A percentile compares a stretch with the other conserved stretches of the same genome.
Conservation (phyloP, 2,113 vertebrate genomes). For the Cyanocitta stelleri region DNA sequence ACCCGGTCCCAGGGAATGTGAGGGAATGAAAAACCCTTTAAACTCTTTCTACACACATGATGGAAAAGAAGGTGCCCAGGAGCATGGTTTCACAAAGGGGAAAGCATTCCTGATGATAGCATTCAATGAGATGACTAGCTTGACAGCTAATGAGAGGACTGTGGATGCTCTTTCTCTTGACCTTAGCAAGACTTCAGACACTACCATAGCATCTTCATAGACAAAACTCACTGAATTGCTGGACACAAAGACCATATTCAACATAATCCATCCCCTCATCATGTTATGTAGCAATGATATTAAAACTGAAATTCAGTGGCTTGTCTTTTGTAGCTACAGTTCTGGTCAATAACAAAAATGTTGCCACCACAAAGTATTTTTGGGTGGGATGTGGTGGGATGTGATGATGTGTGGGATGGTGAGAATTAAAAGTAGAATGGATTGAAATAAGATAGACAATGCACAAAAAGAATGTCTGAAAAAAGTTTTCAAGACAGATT, state of each 20-base stretch:
- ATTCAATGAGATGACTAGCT: background rate
- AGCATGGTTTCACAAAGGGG: background rate
- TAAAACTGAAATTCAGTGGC: background rate
- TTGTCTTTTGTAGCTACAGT: background rate
- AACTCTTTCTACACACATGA: accelerated
- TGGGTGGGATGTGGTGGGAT: background rate
- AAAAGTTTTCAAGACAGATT: background rate
- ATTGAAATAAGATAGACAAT: background rate
- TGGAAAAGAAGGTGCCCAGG: background rate
- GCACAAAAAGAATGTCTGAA: background rate
- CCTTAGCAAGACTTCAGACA: background rate
- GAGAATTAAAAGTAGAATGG: background rate
- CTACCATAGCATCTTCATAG: background rate
- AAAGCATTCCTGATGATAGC: background rate
- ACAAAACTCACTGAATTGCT: background rate
- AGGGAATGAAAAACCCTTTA: background rate
- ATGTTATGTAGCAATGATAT: background rate
- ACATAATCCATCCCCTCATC: background rate
- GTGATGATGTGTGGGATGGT: background rate
- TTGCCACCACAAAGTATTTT: background rate
- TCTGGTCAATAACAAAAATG: background rate
- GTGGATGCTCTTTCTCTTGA: background rate
- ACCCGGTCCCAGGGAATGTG: accelerated
- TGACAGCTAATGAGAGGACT: background rate
- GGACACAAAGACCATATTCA: background rate